These are phyloP conservation scores for Hartigia nigra DNA, from an alignment of 2,888 invertebrate species.

Conservation along the genomic window DNA sequence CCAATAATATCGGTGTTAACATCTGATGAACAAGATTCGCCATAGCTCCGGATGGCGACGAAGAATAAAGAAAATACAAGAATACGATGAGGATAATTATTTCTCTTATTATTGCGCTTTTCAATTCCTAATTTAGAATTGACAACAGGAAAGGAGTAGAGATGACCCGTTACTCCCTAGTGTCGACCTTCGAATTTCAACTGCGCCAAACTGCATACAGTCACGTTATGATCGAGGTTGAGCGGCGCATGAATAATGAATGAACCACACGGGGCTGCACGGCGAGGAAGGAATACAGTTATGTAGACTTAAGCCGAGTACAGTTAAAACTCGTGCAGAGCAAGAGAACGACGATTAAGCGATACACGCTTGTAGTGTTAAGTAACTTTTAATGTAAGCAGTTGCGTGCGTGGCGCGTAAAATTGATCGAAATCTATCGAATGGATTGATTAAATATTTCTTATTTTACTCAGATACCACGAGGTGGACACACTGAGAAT, in stretches of 20 bases:
- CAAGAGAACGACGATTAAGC: conserved; percentile 25
- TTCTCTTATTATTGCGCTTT: neutral
- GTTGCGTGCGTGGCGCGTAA: neutral
- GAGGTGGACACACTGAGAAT: neutral
- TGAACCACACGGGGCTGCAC: conserved; percentile 40
- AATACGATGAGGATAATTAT: neutral
- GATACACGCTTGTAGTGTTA: conserved; percentile 12
- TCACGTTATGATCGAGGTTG: conserved; percentile 47
- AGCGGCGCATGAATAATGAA: conserved; percentile 54
- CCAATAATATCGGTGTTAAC: neutral
- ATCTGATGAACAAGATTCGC: neutral
- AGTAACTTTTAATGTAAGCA: neutral
- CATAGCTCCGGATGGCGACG: neutral
- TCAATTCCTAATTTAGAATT: neutral
- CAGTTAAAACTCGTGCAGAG: conserved; percentile 39
- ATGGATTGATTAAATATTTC: neutral
- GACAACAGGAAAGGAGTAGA: neutral
- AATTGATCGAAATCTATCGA: neutral
- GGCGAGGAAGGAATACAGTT: conserved; percentile 40
- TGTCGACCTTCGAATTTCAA: conserved; percentile 46
- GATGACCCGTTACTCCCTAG: conserved; percentile 28
- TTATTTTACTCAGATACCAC: neutral
- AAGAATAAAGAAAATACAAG: neutral
- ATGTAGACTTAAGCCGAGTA: conserved; percentile 25
- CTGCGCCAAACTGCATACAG: conserved; percentile 45